Base-by-base conservation (phyloP, 2,888 invertebrate genomes). In the Eupelmus urozonus region DNA sequence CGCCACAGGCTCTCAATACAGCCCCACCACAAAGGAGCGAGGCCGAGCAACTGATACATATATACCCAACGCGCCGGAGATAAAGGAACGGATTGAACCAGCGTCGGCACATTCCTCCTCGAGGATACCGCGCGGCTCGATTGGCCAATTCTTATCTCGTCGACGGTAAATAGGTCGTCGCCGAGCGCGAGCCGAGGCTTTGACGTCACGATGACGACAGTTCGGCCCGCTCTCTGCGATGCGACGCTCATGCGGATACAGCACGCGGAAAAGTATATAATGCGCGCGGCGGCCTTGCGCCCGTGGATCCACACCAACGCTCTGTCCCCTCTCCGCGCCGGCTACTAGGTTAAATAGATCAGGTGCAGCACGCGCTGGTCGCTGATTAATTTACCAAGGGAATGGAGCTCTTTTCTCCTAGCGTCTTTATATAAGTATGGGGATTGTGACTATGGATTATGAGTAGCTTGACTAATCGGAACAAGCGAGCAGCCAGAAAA, bases 71-170 rank as follows among this genome's bases (percentile, higher is more conserved):
- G n/a, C n/a, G n/a, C n/a, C n/a, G n/a, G n/a, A n/a, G n/a, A n/a
- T n/a, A n/a, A 51, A 51, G 51, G 9, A 18, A 16, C 16, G 16
- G 27, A 70, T 7, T 11, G 27, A 73, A 25, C 55, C n/a, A n/a
- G n/a, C n/a, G 42, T 34, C 27, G 63, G 20, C 13, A 49, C 25
- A 73, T 57, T 57, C 25, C 53, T 34, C 9, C 3, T 27, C 65
- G 70, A 63, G 51, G 49, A 65, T 76, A 69, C 13, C 16, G 23
- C 27, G 49, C 18, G 23, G 29, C 20, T 51, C 70, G 79, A 75
- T 79, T 79, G 76, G 76, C 49, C 71, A 71, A 75, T 78, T 79
- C 71, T 79, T 79, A 79, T 79, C 75, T 76, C 71, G 60, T 62
- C 79, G 70, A 27, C 72, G 67, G 62, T 71, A 76, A 76, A 79